Conservation (phyloP, 2,888 invertebrate species). For the Endomychus coccineus region DNA sequence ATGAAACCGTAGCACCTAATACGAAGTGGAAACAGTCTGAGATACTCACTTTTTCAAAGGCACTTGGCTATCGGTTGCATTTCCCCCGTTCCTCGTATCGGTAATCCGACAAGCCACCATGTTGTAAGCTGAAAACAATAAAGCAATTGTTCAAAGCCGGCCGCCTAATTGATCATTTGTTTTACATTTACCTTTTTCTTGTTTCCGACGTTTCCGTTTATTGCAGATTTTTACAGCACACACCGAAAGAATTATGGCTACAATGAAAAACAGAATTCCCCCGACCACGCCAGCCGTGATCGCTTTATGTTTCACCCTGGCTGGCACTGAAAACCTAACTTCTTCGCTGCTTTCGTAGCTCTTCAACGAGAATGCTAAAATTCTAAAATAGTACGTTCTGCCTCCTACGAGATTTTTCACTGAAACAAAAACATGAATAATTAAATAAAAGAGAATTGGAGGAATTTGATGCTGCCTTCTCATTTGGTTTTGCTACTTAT, state of each 20-base stretch:
- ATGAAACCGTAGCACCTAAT: too few species aligned
- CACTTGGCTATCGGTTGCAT: slow-evolving; percentile 85
- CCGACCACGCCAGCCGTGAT: slow-evolving; percentile 95
- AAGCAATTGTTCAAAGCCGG: too few species aligned
- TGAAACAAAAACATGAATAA: slow-evolving; percentile 39
- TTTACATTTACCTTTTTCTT: slow-evolving; percentile 83
- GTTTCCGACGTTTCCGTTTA: slow-evolving; percentile 92
- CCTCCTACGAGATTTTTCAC: slow-evolving; percentile 89
- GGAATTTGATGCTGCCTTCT: too few species aligned
- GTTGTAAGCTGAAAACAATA: slow-evolving; percentile 81
- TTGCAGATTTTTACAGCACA: slow-evolving; percentile 98
- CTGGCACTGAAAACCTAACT: slow-evolving; percentile 83
- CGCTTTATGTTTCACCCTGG: slow-evolving; percentile 88
- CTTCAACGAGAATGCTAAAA: slow-evolving; percentile 79
- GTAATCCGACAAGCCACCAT: slow-evolving; percentile 97
- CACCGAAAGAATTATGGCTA: slow-evolving; percentile 93
- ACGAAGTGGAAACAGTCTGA: too few species aligned
- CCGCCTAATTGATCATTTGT: too few species aligned
- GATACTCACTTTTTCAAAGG: slow-evolving; percentile 93
- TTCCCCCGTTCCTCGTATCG: slow-evolving; percentile 81
- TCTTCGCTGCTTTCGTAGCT: slow-evolving; percentile 83
- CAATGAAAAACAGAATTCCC: slow-evolving; percentile 94
- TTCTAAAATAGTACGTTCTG: slow-evolving; percentile 85
- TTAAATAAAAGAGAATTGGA: too few species aligned
- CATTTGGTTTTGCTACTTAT: too few species aligned